Base-by-base conservation (phyloP, 2,113 vertebrate species). In the Stictonetta naevosa region DNA sequence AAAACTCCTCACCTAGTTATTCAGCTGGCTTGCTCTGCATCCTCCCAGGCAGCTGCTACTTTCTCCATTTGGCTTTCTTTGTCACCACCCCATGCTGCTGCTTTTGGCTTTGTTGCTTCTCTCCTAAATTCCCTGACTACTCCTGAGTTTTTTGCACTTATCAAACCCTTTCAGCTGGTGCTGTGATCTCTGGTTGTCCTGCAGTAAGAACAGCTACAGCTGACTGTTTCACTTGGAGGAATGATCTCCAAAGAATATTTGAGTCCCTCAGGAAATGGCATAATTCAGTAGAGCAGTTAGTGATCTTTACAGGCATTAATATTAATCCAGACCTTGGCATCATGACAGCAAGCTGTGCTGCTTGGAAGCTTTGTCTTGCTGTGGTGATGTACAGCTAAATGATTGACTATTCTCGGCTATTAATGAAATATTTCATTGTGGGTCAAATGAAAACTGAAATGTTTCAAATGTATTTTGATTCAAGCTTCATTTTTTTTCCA, bases 221-320 rank as follows among this genome's bases (percentile, higher is more conserved):
- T 68, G 16, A 7, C 46, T 69, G 10, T 11, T 67, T 88, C 55
- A 52, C 56, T 25, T 74, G 60, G 19, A 86, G 17, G 38, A 11
- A 50, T 67, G 85, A 5, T 77, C 31, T 71, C 38, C 31, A 77
- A 86, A 11, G 23, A 84, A 68, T 25, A 81, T 18, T 52, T 55
- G 14, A 63, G 33, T 38, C 25, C 46, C 60, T 86, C 22, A 56
- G 56, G 64, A 74, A 96, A 80, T 8, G 11, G 11, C 9, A 50
- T 59, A 44, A 71, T 71, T 88, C 63, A 40, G 21, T n/a, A 67
- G 14, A 75, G 25, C n/a, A 80, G 9, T 17, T 31, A 83, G 31
- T 26, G 81, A 23, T 59, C 18, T 81, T 84, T 83, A 68, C 46
- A 52, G 40, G 46, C 29, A 68, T 75, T 92, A 55, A 63, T 88